Base-by-base conservation (phyloP, 2,888 invertebrate genomes). In the Cheilosia vulpina region DNA sequence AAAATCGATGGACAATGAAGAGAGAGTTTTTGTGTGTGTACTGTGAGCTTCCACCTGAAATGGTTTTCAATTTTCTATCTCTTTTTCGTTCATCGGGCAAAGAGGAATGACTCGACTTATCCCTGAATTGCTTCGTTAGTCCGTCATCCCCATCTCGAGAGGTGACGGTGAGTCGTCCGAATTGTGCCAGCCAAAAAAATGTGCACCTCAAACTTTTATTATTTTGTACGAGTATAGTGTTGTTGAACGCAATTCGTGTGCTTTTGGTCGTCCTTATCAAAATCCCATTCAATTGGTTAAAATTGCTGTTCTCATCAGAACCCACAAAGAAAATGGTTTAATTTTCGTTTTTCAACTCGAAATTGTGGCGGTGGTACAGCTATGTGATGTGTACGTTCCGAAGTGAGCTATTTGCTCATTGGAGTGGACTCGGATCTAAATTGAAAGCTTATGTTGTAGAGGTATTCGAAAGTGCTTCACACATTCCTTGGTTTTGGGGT, bases 381-480 rank as follows among this genome's bases (percentile, higher is more conserved):
- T 31, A 9, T 31, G 31, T 31, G 41, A 4, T 9, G 3, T 45
- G 11, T 19, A 17, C 53, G 27, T 38, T 13, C 27, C 45, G 21
- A 63, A 83, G 65, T 78, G 68, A 68, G 65, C 78, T 9, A 66
- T 83, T 83, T 83, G 79, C 41, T 68, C 73, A 50, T 63, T 83
- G 52, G 50, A 78, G 63, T 79, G 78, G 57, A 78, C 72, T 78
- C 57, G 73, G 69, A 75, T 79, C 63, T 73, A 72, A 83, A 79
- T 79, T 79, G 83, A 83, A 79, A 79, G 83, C 83, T 83, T 77
- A 72, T 57, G 78, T 55, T 65, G 76, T 58, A 71, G 11, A 38
- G 38, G 13, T 77, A 31, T 77, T 72, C 57, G 55, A 72, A 62
- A 60, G 62, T 57, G 41, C 53, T n/a, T 47, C 31, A 6, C 27